phyloP scores from a whole-genome alignment of 1,140 invertebrate species.

The Plodia interpunctella region DNA sequence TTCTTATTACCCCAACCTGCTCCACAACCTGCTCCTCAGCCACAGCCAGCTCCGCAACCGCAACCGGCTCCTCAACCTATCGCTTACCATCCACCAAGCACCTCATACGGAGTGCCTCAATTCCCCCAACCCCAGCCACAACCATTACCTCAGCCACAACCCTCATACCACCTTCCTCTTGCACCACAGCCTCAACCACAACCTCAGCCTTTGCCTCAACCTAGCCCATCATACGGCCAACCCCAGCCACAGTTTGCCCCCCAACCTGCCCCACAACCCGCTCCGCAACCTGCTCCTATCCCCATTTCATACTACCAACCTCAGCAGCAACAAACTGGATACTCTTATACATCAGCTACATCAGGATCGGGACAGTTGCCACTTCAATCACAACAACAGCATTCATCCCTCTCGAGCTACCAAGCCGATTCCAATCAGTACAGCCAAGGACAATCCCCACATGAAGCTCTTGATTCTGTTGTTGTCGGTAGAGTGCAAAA shows the following conservation, averaged over 20 bases:
- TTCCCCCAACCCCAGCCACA: slow-evolving; percentile 21
- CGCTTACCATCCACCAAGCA: slow-evolving; percentile 13
- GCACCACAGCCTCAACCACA: slow-evolving; percentile 25
- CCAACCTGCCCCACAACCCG: slow-evolving; percentile 20
- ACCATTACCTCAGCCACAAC: slow-evolving; percentile 16
- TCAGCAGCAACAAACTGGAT: slow-evolving; percentile 3
- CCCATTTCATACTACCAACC: slow-evolving; percentile 14
- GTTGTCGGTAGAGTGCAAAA: slow-evolving; percentile 50
- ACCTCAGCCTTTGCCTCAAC: slow-evolving; percentile 19
- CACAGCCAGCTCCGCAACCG: slow-evolving; percentile 15
- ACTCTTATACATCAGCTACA: background rate
- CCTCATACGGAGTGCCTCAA: slow-evolving; percentile 21
- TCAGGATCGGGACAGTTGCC: slow-evolving; percentile 18
- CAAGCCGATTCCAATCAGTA: slow-evolving; percentile 54
- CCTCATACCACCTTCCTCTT: slow-evolving; percentile 13
- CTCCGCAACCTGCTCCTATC: background rate
- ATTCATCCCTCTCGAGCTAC: slow-evolving; percentile 37
- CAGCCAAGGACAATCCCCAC: slow-evolving; percentile 23
- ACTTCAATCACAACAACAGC: slow-evolving; percentile 29
- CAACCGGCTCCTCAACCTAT: slow-evolving; percentile 20
- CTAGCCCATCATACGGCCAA: slow-evolving; percentile 22
- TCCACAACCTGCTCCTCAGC: slow-evolving; percentile 10
- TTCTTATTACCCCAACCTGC: slow-evolving; percentile 13
- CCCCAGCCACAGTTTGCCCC: slow-evolving; percentile 21
- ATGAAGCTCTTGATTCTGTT: slow-evolving; percentile 55